Evolutionary conservation across 2,888 invertebrate genomes (phyloP), one percentile per base, ranked within the genome.

Genomic region (Macrophya alboannulata): DNA sequence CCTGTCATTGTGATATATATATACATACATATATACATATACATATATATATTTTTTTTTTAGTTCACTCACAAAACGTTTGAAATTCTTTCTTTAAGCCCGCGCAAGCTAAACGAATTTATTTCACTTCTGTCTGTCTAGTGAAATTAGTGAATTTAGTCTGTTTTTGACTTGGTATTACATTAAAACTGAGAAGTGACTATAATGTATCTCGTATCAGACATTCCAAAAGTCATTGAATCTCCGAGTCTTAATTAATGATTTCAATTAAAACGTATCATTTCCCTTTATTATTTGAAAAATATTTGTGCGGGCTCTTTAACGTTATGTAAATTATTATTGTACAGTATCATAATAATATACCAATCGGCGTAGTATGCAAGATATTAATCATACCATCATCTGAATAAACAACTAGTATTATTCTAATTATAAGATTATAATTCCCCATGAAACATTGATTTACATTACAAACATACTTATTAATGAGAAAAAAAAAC

Each of bases 1-100:
- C 91, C 90, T 90, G 89, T 88, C 90, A 91, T 92, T 92, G 92
- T 92, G 91, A 92, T 92, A 92, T 90, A n/a, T n/a, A n/a, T n/a
- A n/a, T n/a, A n/a, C n/a, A n/a, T n/a, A n/a, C n/a, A n/a, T n/a
- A n/a, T n/a, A n/a, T n/a, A n/a, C n/a, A n/a, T n/a, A n/a, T n/a
- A n/a, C n/a, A n/a, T n/a, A n/a, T n/a, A n/a, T n/a, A n/a, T n/a
- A n/a, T 31, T 31, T 31, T 31, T 89, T 85, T 79, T 81, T 77
- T 45, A 43, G 48, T 77, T 89, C 87, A 87, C 89, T 88, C 88
- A 88, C 89, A 65, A 10, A 72, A 62, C 12, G 15, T 48, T 83
- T 25, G 17, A 59, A 62, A 74, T 81, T 81, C n/a, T 81, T 62
- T 15, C 25, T 62, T 62, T 43, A 62, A 81, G 81, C 21, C 43